phyloP scores from a whole-genome alignment of 1,140 invertebrate genomes.

The Zaprionus lachaisei region DNA sequence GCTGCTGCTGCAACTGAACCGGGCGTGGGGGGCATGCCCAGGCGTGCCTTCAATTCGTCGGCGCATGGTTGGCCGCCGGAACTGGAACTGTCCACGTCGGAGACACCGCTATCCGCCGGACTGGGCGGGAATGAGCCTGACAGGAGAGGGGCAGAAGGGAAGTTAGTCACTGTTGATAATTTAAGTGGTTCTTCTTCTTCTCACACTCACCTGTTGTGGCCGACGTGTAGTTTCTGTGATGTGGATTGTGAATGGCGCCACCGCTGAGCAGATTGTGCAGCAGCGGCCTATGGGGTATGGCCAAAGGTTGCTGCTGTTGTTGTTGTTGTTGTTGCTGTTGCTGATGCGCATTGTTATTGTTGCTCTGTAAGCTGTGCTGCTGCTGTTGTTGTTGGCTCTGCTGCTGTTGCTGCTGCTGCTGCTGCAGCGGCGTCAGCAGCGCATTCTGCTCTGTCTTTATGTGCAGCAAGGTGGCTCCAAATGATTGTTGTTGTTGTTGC shows the following conservation, averaged over 20 bases:
- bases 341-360: constrained; percentile 57
- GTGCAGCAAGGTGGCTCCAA: constrained; percentile 67
- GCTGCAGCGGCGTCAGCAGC: constrained; percentile 68
- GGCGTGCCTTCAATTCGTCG: constrained; percentile 93
- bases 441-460: constrained; percentile 82
- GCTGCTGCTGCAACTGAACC: constrained; percentile 36
- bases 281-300: constrained; percentile 81
- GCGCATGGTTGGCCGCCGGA: constrained; percentile 93
- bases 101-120: constrained; percentile 98
- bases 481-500: constrained; percentile 48
- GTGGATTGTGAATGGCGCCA: constrained; percentile 81
- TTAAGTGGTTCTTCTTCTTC: background rate
- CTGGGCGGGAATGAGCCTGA: constrained; percentile 96
- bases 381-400: constrained; percentile 72
- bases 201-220: constrained; percentile 82
- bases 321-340: constrained; percentile 64
- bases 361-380: constrained; percentile 64
- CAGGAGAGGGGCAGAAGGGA: background rate
- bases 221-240: constrained; percentile 84
- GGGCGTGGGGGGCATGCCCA: constrained; percentile 85
- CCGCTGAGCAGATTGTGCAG: constrained; percentile 83
- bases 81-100: constrained; percentile 97
- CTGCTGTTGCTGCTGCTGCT: constrained; percentile 70
- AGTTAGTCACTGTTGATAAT: constrained; percentile 34
- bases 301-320: constrained; percentile 70